These are phyloP conservation scores for Cheilosia vulpina DNA, from an alignment of 2,888 invertebrate genomes.

Conservation along the genomic window DNA sequence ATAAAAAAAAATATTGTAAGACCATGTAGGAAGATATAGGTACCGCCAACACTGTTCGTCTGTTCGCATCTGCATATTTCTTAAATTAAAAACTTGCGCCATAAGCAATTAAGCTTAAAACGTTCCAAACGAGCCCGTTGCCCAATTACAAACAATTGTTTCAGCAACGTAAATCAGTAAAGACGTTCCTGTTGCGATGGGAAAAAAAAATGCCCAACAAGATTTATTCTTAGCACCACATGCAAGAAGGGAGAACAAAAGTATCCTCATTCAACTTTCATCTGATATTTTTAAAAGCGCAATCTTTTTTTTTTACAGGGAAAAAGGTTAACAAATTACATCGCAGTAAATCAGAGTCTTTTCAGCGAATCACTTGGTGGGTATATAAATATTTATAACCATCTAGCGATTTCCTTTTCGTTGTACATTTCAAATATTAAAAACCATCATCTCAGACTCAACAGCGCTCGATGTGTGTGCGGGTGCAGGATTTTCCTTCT, in stretches of 20 bases:
- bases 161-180: conserved; percentile 22
- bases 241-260: conserved; percentile 1
- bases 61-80: neutral
- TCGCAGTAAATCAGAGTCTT: conserved; percentile 60
- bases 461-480: neutral
- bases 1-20: too few relatives aligned
- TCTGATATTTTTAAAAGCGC: conserved; percentile 22
- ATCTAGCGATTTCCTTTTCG: conserved; percentile 57
- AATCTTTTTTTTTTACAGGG: neutral
- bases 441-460: conserved; percentile 58
- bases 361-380: conserved; percentile 22
- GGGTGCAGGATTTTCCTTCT: neutral
- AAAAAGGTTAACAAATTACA: conserved; percentile 57
- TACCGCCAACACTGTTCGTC: neutral
- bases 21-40: too few relatives aligned
- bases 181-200: neutral
- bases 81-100: conserved; percentile 25
- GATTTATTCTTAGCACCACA: conserved; percentile 23
- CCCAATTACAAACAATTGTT: conserved; percentile 37
- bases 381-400: conserved; percentile 64
- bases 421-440: conserved; percentile 61
- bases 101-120: conserved; percentile 35
- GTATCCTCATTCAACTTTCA: conserved; percentile 18
- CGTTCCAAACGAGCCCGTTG: neutral
- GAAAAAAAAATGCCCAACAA: neutral